Conservation (phyloP, 2,888 invertebrate species). For the Machimus rusticus region DNA sequence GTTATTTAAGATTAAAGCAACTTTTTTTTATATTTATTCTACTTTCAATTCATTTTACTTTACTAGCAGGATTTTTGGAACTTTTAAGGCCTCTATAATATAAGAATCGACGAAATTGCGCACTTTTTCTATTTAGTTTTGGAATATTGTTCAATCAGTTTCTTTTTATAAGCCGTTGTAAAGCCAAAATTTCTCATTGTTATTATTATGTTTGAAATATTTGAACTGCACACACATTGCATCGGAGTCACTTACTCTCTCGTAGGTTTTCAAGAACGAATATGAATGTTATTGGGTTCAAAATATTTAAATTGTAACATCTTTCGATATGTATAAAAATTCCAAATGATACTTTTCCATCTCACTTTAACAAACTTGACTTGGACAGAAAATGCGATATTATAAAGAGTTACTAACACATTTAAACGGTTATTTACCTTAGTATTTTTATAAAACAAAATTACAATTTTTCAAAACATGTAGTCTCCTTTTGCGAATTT, state of each 20-base stretch:
- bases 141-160: background rate
- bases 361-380: no score
- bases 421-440: no score
- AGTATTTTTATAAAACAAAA: no score
- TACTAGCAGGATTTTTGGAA: constrained; percentile 28
- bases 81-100: background rate
- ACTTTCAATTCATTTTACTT: constrained; percentile 6
- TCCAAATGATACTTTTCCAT: no score
- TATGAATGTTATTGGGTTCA: no score
- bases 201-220: background rate
- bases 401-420: no score
- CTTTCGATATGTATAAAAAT: background rate
- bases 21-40: background rate
- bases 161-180: background rate
- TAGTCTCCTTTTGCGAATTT: no score
- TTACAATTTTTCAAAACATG: no score
- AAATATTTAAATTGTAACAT: background rate
- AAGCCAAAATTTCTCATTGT: background rate
- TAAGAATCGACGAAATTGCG: background rate
- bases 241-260: background rate
- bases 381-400: no score
- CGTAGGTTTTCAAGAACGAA: no score
- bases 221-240: background rate
- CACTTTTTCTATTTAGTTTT: background rate
- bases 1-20: background rate